phyloP scores from a whole-genome alignment of 2,113 vertebrate genomes.

The Leucoraja erinaceus region DNA sequence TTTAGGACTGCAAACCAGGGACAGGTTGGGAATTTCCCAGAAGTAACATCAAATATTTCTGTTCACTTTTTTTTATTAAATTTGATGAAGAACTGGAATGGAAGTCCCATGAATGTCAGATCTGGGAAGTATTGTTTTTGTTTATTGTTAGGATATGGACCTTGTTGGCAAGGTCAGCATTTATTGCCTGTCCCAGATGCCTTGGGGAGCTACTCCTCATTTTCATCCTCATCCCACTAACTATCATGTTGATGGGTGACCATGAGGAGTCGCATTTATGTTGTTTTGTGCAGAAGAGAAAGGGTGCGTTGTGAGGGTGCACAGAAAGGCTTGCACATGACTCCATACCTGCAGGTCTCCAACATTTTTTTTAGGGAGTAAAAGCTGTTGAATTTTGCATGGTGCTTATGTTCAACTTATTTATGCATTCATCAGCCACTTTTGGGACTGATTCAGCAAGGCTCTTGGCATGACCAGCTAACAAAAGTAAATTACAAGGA shows the following conservation, averaged over 20 bases:
- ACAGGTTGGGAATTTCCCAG: background rate
- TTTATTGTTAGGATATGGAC: background rate
- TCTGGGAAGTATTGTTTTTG: background rate
- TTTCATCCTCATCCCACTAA: background rate
- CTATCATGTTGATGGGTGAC: background rate
- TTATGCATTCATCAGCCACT: background rate
- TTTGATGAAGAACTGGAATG: background rate
- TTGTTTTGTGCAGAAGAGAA: background rate
- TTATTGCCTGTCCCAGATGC: background rate
- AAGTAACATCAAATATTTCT: background rate
- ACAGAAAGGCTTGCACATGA: background rate
- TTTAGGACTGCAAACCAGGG: background rate
- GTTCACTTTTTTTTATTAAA: background rate
- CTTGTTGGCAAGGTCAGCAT: background rate
- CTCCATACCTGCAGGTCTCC: background rate
- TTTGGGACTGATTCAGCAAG: background rate
- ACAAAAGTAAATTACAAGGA: background rate
- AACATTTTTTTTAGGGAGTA: background rate
- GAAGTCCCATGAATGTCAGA: background rate
- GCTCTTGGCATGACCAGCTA: background rate
- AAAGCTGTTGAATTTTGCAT: background rate
- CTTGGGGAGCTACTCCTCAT: background rate
- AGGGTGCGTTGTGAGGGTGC: background rate
- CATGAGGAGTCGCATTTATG: background rate
- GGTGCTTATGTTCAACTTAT: background rate